phyloP scores from a whole-genome alignment of 2,888 invertebrate species.

The Xestobium rufovillosum region DNA sequence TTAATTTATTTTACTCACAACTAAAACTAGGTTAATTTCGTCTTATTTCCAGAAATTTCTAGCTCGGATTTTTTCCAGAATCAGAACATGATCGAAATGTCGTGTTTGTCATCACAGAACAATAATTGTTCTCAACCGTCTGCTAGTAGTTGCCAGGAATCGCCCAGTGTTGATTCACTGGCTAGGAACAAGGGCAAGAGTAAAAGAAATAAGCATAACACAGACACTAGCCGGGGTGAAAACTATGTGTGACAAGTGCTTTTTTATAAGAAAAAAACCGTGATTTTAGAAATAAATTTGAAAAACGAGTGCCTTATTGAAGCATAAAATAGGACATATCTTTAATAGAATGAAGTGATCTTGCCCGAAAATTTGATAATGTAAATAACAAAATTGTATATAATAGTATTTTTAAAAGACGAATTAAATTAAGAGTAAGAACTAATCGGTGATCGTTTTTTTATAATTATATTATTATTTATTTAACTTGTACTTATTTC shows the following conservation, averaged over 20 bases:
- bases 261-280: too few species aligned
- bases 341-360: too few species aligned
- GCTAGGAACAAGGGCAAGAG: constrained; percentile 21
- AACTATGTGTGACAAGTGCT: not conserved
- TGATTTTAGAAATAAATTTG: too few species aligned
- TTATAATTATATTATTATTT: too few species aligned
- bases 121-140: constrained; percentile 47
- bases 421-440: too few species aligned
- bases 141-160: constrained; percentile 24
- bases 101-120: constrained; percentile 57
- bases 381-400: too few species aligned
- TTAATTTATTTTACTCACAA: constrained; percentile 33
- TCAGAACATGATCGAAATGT: constrained; percentile 58
- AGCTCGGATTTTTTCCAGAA: constrained; percentile 47
- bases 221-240: constrained; percentile 13
- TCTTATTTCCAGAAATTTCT: constrained; percentile 45
- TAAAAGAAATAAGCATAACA: constrained; percentile 23
- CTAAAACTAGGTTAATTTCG: constrained; percentile 45
- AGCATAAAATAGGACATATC: too few species aligned
- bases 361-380: too few species aligned
- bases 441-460: too few species aligned
- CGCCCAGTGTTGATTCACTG: constrained; percentile 17
- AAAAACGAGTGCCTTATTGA: too few species aligned
- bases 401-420: too few species aligned
- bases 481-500: too few species aligned